Conservation (phyloP, 2,113 vertebrate species). For the Piaya cayana region DNA sequence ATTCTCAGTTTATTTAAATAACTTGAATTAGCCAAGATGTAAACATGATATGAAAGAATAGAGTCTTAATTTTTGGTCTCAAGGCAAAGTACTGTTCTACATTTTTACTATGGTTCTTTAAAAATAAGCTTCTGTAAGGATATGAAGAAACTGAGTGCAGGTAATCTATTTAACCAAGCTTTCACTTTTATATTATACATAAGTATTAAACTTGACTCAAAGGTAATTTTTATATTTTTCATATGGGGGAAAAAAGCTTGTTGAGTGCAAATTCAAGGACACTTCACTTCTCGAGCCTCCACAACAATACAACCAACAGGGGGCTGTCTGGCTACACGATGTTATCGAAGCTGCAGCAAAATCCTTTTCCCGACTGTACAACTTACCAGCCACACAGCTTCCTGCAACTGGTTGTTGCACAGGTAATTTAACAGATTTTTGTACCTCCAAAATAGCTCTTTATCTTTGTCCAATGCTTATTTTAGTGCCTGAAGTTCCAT, state of each 20-base stretch:
- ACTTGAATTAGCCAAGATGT: background rate
- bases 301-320: constrained; percentile 45
- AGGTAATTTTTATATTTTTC: background rate
- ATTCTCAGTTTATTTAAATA: background rate
- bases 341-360: background rate
- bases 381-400: rapidly evolving
- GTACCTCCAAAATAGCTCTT: background rate
- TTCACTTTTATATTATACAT: background rate
- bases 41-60: background rate
- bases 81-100: background rate
- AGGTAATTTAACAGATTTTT: background rate
- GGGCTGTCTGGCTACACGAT: constrained; percentile 61
- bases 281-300: background rate
- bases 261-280: background rate
- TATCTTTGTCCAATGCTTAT: background rate
- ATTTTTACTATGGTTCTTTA: background rate
- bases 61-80: background rate
- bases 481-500: background rate
- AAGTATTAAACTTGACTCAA: background rate
- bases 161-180: background rate
- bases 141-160: background rate
- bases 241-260: background rate
- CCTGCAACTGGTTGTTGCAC: background rate
- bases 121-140: background rate
- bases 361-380: background rate